Conservation (phyloP, 2,797 vertebrate species). For the Xerus rutilus region DNA sequence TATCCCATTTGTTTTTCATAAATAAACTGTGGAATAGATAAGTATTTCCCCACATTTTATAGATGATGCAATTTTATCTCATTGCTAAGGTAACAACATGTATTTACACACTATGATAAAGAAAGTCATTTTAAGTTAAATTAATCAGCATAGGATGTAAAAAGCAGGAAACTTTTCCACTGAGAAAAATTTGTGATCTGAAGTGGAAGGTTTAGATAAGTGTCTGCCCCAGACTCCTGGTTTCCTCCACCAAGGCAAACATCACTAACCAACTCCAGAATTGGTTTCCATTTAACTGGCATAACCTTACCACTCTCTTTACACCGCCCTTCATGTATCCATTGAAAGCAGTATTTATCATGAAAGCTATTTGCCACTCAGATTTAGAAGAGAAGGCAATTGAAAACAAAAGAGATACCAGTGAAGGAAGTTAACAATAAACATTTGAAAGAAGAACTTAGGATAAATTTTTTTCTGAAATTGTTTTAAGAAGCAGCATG, state of each 20-base stretch:
- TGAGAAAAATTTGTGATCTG: background rate
- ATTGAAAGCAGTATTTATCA: background rate
- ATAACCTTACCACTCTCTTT: background rate
- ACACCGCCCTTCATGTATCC: background rate
- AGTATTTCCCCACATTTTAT: background rate
- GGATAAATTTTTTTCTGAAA: background rate
- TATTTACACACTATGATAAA: background rate
- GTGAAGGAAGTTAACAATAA: background rate
- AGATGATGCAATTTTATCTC: background rate
- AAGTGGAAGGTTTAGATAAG: background rate
- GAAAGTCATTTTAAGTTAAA: background rate
- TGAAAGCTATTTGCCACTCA: constrained; percentile 3
- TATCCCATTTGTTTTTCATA: background rate
- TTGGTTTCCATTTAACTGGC: background rate
- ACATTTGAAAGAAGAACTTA: background rate
- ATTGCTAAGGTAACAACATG: background rate
- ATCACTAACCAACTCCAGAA: background rate
- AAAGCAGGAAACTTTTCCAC: background rate
- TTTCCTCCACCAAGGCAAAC: background rate
- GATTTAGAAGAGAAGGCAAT: background rate
- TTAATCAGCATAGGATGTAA: background rate
- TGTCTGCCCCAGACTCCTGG: background rate
- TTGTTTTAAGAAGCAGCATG: background rate
- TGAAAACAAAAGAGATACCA: background rate
- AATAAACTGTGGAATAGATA: background rate